Percentiles rank a stretch among this genome's conserved stretches.
phyloP scores from a whole-genome alignment of 2,113 vertebrate genomes.

The Myiagra hebetior region DNA sequence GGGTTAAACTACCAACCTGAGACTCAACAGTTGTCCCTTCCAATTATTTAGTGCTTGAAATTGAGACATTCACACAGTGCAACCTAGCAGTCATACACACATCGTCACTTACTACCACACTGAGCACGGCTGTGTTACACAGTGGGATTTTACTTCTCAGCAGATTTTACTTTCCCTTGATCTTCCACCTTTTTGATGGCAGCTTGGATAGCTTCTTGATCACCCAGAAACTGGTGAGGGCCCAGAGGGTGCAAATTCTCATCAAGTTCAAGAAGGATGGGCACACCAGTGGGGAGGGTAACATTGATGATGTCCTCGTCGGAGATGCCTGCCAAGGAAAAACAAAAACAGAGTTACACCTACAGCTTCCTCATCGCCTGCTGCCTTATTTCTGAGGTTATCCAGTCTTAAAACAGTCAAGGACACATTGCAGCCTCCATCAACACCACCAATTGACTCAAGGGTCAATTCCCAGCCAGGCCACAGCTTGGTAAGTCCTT shows the following conservation, averaged over 20 bases:
- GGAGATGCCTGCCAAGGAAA: slow-evolving; percentile 83
- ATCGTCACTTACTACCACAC: not conserved
- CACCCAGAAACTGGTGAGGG: slow-evolving; percentile 87
- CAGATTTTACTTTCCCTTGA: slow-evolving; percentile 88
- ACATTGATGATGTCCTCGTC: slow-evolving; percentile 87
- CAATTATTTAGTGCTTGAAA: slow-evolving; percentile 2
- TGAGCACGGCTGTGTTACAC: not conserved
- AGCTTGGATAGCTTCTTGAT: slow-evolving; percentile 89
- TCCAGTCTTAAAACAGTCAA: not conserved
- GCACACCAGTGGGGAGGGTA: slow-evolving; percentile 92
- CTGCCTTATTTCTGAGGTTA: not conserved
- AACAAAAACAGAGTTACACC: not conserved
- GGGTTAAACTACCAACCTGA: not conserved
- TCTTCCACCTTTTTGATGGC: slow-evolving; percentile 98
- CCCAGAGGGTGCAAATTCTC: slow-evolving; percentile 84
- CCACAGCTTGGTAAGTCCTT: not conserved
- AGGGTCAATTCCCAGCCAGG: not conserved
- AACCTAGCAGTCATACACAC: slow-evolving; percentile 17
- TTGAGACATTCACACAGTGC: slow-evolving; percentile 14
- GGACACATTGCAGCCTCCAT: not conserved
- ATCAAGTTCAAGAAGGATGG: slow-evolving; percentile 90
- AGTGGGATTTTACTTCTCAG: slow-evolving; percentile 46
- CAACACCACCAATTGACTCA: not conserved
- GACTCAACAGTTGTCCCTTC: not conserved
- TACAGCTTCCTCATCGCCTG: not conserved